Base-by-base conservation (phyloP, 1,140 invertebrate genomes). In the Tigriopus japonicus region DNA sequence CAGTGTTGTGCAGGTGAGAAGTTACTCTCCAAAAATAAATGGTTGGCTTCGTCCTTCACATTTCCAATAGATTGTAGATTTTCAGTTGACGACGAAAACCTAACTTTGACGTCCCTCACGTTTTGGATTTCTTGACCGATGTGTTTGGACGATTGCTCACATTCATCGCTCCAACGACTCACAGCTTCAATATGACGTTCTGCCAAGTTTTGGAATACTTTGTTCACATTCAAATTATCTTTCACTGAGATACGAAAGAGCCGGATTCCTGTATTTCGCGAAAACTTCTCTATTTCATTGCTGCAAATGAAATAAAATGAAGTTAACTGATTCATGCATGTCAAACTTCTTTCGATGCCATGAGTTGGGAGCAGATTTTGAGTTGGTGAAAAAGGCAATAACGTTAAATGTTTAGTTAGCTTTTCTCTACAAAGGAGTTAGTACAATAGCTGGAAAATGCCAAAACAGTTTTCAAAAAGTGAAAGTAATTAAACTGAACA, bases 131-230 rank as follows among this genome's bases (percentile, higher is more conserved):
- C 28, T 9, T 5, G 28, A 9, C 28, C 28, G 9, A 35, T 35
- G 28, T 35, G 3, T 35, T 35, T 3, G 28, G 28, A 35, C 3
- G 28, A 35, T 35, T 35, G 28, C 9, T 35, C 28, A 35, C 3
- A 19, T 24, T 54, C 52, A 14, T 54, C 24, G 23, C 52, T 54
- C 52, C 52, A 54, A 21, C 52, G 52, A 54, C 52, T 54, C 52
- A 54, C 52, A 19, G 52, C 15, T 14, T 54, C 52, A 54, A 54
- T 54, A 24, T 54, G 52, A 21, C 52, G 17, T 24, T 54, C 52
- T 5, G 52, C 52, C 6, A 54, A 28, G 14, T 21, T n/a, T 3
- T 54, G 5, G 24, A 54, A 54, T 6, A 54, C 52, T 24, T 24
- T 54, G 15, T 14, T 24, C 6, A 54, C 23, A 24, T 54, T 54